phyloP scores from a whole-genome alignment of 2,888 invertebrate genomes.

The Bembecia ichneumoniformis region DNA sequence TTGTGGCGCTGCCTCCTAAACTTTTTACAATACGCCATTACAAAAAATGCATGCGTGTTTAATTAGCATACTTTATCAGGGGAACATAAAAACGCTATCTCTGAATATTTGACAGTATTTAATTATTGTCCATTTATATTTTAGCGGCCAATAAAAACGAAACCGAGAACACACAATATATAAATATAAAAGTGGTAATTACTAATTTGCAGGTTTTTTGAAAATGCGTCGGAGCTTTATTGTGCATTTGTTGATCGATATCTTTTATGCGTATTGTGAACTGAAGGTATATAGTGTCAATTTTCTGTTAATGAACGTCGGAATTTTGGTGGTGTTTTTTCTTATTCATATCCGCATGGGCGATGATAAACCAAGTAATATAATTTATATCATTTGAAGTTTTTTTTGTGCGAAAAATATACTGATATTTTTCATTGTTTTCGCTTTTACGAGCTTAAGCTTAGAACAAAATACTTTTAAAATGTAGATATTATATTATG shows the following conservation, averaged over 20 bases:
- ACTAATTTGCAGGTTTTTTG: constrained; percentile 31
- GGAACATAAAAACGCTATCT: constrained; percentile 27
- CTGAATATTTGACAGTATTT: constrained; percentile 37
- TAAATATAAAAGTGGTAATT: constrained; percentile 35
- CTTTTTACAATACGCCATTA: not conserved
- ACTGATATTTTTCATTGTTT: no score
- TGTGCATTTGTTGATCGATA: constrained; percentile 26
- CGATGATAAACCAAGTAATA: no score
- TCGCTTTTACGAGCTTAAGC: no score
- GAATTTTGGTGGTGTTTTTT: no score
- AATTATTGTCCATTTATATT: constrained; percentile 37
- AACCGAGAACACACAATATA: constrained; percentile 17
- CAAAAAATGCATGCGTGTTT: constrained; percentile 31
- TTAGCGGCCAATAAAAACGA: constrained; percentile 25
- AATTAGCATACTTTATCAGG: constrained; percentile 36
- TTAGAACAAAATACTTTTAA: no score
- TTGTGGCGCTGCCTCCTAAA: not conserved
- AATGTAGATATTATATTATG: no score
- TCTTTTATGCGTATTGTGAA: constrained; percentile 30
- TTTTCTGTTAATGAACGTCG: no score
- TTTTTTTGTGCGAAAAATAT: no score
- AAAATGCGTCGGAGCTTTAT: constrained; percentile 16
- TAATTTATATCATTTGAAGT: no score
- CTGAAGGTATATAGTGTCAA: constrained; percentile 10
- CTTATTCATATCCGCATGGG: no score